Evolutionary conservation across 2,113 vertebrate species (phyloP).

Genomic region (Anguilla rostrata): DNA sequence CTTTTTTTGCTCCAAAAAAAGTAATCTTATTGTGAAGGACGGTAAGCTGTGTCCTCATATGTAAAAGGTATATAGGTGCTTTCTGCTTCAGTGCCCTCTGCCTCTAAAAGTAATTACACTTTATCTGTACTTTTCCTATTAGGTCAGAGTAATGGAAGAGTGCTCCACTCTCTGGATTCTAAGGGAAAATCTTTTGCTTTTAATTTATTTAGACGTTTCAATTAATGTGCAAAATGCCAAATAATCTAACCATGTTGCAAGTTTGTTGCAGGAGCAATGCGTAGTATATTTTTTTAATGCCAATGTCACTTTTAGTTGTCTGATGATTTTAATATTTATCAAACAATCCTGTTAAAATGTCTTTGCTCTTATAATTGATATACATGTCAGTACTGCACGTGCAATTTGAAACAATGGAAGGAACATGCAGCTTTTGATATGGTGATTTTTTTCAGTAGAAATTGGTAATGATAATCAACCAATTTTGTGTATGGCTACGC

Average conservation of each 20-base stretch:
- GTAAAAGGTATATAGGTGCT: constrained; percentile 27
- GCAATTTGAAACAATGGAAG: neutral
- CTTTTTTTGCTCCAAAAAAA: constrained; percentile 21
- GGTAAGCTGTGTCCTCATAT: constrained; percentile 30
- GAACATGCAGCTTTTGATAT: neutral
- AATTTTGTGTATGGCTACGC: neutral
- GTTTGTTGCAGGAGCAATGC: neutral
- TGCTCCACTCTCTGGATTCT: constrained; percentile 26
- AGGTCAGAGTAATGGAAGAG: constrained; percentile 18
- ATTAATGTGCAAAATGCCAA: constrained; percentile 18
- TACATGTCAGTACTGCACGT: neutral
- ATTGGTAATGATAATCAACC: too few relatives aligned
- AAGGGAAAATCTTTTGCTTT: constrained; percentile 16
- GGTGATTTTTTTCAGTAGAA: neutral
- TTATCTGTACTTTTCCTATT: constrained; percentile 35
- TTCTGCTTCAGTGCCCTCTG: constrained; percentile 28
- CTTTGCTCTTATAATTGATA: neutral
- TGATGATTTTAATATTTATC: neutral
- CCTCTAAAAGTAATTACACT: constrained; percentile 33
- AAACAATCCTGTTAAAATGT: neutral
- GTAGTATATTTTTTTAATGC: neutral
- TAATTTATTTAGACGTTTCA: constrained; percentile 17
- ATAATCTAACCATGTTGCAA: neutral
- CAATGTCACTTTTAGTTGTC: neutral
- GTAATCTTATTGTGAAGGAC: constrained; percentile 30